Evolutionary conservation across 2,797 vertebrate species (phyloP).

Genomic region (Melanotaenia pygmaea): DNA sequence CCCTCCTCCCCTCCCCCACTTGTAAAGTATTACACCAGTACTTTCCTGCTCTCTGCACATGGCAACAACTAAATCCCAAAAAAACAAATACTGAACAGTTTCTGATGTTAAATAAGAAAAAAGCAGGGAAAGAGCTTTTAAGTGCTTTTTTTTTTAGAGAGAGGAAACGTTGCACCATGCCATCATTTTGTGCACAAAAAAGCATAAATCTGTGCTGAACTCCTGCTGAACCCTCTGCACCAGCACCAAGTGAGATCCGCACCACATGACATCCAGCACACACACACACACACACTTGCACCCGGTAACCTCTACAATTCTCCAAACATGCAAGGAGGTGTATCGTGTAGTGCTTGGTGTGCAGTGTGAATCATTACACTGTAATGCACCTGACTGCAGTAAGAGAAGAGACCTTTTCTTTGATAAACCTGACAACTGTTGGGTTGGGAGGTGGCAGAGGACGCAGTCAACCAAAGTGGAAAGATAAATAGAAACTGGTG

Average conservation of each 20-base stretch:
- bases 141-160: slow-evolving; percentile 40
- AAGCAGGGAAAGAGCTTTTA: slow-evolving; percentile 3
- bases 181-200: slow-evolving; percentile 57
- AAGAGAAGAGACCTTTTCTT: slow-evolving; percentile 51
- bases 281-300: slow-evolving; percentile 45
- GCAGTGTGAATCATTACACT: slow-evolving; percentile 65
- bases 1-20: slow-evolving; percentile 10
- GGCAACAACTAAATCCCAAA: slow-evolving; percentile 26
- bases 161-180: slow-evolving; percentile 35
- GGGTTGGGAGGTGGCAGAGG: slow-evolving; percentile 55
- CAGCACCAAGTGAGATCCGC: slow-evolving; percentile 68
- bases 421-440: slow-evolving; percentile 70
- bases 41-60: slow-evolving; percentile 31
- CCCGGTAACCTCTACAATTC: slow-evolving; percentile 65
- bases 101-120: slow-evolving; percentile 13
- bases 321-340: slow-evolving; percentile 47
- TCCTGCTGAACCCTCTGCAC: slow-evolving; percentile 72
- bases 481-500: slow-evolving; percentile 75
- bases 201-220: slow-evolving; percentile 77
- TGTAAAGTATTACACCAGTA: slow-evolving; percentile 51
- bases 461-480: slow-evolving; percentile 51
- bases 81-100: slow-evolving; percentile 38
- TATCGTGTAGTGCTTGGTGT: slow-evolving; percentile 44
- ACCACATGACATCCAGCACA: slow-evolving; percentile 69
- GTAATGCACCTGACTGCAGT: slow-evolving; percentile 66